These are phyloP conservation scores for Nyctibius grandis DNA, from an alignment of 2,797 vertebrate genomes.

Conservation along the genomic window DNA sequence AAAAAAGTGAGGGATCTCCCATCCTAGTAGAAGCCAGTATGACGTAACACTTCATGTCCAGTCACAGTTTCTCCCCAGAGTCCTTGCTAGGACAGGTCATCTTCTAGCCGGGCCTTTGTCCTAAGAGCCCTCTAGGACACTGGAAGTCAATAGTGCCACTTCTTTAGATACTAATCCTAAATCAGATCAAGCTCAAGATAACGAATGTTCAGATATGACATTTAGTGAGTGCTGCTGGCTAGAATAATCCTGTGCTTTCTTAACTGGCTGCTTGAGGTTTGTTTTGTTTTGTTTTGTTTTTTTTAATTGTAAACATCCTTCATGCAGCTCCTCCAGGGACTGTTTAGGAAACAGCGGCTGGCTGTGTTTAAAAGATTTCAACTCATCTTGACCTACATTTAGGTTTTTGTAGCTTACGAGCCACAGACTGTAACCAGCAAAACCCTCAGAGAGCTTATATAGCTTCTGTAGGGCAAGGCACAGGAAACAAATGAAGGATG, in stretches of 20 bases:
- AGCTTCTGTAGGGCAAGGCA: slow-evolving; percentile 46
- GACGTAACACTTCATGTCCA: neutral
- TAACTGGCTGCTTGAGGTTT: neutral
- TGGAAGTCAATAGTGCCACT: neutral
- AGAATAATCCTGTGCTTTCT: neutral
- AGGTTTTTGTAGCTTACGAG: slow-evolving; percentile 24
- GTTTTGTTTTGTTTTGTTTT: neutral
- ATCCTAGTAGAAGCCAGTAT: neutral
- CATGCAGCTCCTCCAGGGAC: slow-evolving; percentile 6
- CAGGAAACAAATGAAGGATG: slow-evolving; percentile 35
- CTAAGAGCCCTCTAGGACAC: neutral
- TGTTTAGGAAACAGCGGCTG: slow-evolving; percentile 37
- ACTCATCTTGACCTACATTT: slow-evolving; percentile 38
- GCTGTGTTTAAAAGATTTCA: slow-evolving; percentile 40
- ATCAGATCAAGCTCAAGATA: neutral
- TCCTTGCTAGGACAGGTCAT: neutral
- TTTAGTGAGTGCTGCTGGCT: neutral
- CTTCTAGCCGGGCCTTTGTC: neutral
- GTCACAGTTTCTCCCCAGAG: neutral
- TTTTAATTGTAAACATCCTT: slow-evolving; percentile 53
- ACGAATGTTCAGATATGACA: neutral
- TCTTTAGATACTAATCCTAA: neutral
- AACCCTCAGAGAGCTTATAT: slow-evolving; percentile 6
- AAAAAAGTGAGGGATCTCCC: neutral
- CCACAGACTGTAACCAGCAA: neutral